Evolutionary conservation across 2,888 invertebrate species (phyloP).

Genomic region (Volucella inanis): DNA sequence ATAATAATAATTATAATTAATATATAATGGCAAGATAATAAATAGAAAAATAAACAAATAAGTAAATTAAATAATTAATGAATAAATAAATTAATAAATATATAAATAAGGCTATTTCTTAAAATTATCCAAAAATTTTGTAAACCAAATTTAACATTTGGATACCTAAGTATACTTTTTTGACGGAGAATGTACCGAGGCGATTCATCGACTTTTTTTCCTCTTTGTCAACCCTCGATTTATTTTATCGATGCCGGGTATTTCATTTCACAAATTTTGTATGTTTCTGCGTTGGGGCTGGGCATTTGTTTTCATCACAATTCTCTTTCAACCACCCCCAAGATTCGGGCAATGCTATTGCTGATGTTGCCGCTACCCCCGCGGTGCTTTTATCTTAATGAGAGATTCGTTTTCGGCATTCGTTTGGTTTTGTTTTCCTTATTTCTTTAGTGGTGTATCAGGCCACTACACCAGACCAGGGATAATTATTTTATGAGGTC

Average conservation of each 20-base stretch:
- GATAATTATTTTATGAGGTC: conserved; percentile 69
- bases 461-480: conserved; percentile 38
- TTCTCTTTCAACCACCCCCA: conserved; percentile 24
- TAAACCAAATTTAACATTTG: background rate
- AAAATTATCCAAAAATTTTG: no score
- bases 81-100: no score
- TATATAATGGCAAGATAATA: no score
- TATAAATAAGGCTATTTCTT: no score
- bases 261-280: conserved; percentile 18
- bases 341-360: conserved; percentile 7
- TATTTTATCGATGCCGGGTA: conserved; percentile 72
- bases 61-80: no score
- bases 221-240: conserved; percentile 71
- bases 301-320: conserved; percentile 59
- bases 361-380: conserved; percentile 4
- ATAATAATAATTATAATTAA: no score
- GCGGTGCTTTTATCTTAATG: conserved; percentile 72
- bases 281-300: conserved; percentile 40
- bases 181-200: conserved; percentile 43
- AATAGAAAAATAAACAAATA: no score
- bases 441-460: conserved; percentile 12
- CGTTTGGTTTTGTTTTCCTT: conserved; percentile 15
- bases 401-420: conserved; percentile 56
- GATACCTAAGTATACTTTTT: background rate
- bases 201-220: conserved; percentile 55